A percentile compares a stretch with the other conserved stretches of the same genome.
Conservation (phyloP, 2,113 vertebrate genomes). For the Zapornia atra region DNA sequence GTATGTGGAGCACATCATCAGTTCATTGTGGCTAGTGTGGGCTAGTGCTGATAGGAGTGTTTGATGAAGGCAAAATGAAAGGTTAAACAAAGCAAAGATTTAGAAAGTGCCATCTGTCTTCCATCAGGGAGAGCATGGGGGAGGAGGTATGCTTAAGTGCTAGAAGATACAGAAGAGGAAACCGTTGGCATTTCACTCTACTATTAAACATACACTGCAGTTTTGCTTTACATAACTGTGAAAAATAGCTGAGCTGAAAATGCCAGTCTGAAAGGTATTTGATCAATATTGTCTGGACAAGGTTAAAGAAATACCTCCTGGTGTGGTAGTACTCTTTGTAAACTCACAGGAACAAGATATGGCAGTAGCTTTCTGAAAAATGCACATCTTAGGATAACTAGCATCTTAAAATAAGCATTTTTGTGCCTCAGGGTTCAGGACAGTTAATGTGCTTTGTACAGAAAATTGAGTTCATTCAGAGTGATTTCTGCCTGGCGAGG, state of each 20-base stretch:
- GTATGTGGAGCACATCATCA: neutral
- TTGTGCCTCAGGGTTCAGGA: neutral
- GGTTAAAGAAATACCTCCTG: neutral
- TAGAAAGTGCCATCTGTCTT: neutral
- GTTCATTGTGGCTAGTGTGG: neutral
- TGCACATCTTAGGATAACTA: neutral
- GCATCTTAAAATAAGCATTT: neutral
- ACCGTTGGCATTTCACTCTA: neutral
- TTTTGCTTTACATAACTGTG: neutral
- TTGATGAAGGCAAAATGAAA: neutral
- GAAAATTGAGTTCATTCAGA: neutral
- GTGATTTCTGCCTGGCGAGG: neutral
- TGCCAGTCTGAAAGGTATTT: neutral
- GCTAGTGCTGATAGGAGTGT: neutral
- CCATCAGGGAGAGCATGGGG: neutral
- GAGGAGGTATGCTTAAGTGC: neutral
- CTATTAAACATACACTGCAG: neutral
- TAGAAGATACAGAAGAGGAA: neutral
- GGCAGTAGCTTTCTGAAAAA: neutral
- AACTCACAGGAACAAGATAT: neutral
- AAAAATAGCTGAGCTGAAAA: neutral
- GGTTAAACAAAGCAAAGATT: neutral
- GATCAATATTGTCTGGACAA: neutral
- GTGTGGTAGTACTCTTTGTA: neutral
- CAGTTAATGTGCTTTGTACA: accelerated